Base-by-base conservation (phyloP, 2,888 invertebrate species). In the Parnassius mnemosyne region DNA sequence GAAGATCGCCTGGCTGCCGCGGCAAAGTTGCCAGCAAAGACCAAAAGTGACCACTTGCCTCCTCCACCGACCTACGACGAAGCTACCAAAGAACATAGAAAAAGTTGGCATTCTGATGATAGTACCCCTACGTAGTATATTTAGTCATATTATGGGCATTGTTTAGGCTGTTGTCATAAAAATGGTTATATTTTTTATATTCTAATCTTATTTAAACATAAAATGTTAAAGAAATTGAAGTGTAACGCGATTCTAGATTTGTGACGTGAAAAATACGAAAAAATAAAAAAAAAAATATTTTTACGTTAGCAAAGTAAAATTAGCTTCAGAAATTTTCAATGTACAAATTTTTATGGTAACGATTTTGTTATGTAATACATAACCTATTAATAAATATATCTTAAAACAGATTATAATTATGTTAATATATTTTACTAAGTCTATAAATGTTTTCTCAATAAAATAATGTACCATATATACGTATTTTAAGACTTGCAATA, bases 51-150 rank as follows among this genome's bases (percentile, higher is more conserved):
- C 46, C 80, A 85, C 53, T 67, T 87, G 7, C 86, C 83, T 3
- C 86, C 88, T 20, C 89, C 89, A 0, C 90, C 89, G 0, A 87
- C 79, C 1, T 90, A 91, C 55, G 87, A 84, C 54, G 89, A 90
- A 64, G 87, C 87, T 1, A 87, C 85, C 0, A 79, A 80, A 7
- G 87, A 90, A 66, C 81, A 85, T 61, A 81, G 92, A 66, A 92
- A 90, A 80, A 92, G 91, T 81, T 92, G 92, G 92, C 90, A 92
- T 67, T 92, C 91, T 10, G 87, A 92, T 68, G 92, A 92, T 44
- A 91, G 87, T 63, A 82, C 87, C 0, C 91, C 91, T 7, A 85
- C 92, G 53, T 50, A 50, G 34, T 5, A 34, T 11, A 12, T 46
- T 3, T 55, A 46, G 12, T 44, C 9, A 46, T 25, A 3, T 10